These are phyloP conservation scores for Chymomyza procnemis DNA, from an alignment of 2,888 invertebrate species.

Conservation along the genomic window DNA sequence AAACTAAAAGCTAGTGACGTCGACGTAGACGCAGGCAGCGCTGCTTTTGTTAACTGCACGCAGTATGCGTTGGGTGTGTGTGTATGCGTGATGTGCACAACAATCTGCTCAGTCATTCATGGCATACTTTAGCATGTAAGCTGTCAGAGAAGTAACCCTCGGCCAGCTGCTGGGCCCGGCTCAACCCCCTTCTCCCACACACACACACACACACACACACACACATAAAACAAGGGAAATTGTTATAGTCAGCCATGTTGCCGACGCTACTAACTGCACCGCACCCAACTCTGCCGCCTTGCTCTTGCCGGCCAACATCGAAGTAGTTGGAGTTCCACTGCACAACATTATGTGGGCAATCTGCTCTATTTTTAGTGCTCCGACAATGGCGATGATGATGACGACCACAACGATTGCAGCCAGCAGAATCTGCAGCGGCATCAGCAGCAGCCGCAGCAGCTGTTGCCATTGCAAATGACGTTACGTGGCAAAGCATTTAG, in stretches of 20 bases:
- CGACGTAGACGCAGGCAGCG: neutral
- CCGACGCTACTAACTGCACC: neutral
- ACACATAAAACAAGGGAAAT: slow-evolving; percentile 39
- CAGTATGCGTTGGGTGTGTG: neutral
- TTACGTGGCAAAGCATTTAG: slow-evolving; percentile 21
- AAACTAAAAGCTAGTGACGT: neutral
- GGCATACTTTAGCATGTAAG: slow-evolving; percentile 62
- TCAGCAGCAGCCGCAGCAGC: slow-evolving; percentile 37
- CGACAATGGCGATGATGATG: slow-evolving; percentile 19
- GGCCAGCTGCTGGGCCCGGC: neutral
- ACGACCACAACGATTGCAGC: neutral
- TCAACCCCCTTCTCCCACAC: neutral
- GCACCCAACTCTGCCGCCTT: neutral
- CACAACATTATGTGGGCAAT: slow-evolving; percentile 66
- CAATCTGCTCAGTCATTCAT: slow-evolving; percentile 69
- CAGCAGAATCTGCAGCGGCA: neutral
- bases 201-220: neutral
- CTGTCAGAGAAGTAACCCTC: neutral
- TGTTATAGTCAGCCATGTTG: slow-evolving; percentile 45
- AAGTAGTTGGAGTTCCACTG: neutral
- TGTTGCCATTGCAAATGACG: slow-evolving; percentile 24
- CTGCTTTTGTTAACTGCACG: neutral
- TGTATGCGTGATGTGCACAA: neutral
- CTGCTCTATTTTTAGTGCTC: slow-evolving; percentile 64
- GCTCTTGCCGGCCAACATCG: neutral